Conservation (phyloP, 1,140 invertebrate genomes). For the Diachasmimorpha longicaudata region DNA sequence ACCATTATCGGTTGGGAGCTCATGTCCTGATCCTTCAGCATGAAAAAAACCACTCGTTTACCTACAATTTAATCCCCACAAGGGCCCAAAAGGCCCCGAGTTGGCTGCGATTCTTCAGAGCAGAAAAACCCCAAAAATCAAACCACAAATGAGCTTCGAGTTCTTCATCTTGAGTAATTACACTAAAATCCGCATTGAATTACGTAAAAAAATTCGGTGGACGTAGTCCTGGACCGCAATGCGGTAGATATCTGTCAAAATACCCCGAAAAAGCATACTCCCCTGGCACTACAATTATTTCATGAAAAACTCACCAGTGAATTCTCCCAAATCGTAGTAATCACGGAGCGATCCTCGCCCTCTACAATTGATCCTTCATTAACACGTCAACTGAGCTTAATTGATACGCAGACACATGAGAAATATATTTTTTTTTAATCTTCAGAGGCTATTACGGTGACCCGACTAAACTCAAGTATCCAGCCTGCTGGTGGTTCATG, state of each 20-base stretch:
- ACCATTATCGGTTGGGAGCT: constrained; percentile 58
- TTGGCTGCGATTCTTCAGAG: no score
- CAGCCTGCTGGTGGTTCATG: background rate
- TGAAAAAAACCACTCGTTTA: constrained; percentile 4
- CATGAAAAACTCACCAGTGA: background rate
- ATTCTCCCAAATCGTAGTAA: background rate
- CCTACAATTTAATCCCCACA: background rate
- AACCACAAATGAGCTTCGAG: no score
- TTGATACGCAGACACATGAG: background rate
- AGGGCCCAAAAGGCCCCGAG: no score
- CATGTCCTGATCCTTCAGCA: constrained; percentile 37
- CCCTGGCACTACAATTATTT: background rate
- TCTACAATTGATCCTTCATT: background rate
- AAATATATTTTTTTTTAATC: background rate
- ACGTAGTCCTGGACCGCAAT: background rate
- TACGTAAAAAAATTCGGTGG: background rate
- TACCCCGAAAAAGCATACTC: background rate
- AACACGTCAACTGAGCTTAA: background rate
- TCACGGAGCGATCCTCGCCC: background rate
- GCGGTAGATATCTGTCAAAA: background rate
- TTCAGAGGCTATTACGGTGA: background rate
- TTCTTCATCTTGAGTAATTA: no score
- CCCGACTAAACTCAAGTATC: background rate
- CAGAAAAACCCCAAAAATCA: no score
- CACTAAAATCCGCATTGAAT: background rate